These are phyloP conservation scores for Dolichotis patagonum DNA, from an alignment of 2,113 vertebrate species.

Conservation along the genomic window DNA sequence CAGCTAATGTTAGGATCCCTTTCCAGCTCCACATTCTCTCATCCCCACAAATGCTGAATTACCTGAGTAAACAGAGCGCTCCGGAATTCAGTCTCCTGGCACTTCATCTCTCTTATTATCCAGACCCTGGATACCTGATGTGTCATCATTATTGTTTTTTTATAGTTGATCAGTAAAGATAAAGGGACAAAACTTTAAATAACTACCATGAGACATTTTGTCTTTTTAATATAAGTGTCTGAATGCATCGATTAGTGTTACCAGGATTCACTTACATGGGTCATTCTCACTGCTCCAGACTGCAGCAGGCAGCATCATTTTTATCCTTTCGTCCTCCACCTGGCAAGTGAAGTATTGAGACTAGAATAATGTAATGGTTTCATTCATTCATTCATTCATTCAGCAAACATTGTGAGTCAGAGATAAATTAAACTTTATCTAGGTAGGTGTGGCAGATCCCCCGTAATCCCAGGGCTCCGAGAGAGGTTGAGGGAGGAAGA, in stretches of 20 bases:
- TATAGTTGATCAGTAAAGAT: not conserved
- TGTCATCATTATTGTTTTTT: not conserved
- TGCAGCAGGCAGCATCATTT: fast-evolving
- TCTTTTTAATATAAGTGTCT: not conserved
- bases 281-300: not conserved
- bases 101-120: not conserved
- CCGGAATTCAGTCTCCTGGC: not conserved
- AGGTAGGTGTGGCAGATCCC: not conserved
- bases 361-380: not conserved
- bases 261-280: not conserved
- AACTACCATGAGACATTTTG: not conserved
- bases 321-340: not conserved
- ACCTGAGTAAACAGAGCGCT: not conserved
- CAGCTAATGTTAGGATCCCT: not conserved
- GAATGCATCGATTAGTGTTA: not conserved
- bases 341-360: not conserved
- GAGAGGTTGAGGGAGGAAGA: not conserved
- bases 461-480: not conserved
- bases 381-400: not conserved
- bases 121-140: not conserved
- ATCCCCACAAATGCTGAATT: not conserved
- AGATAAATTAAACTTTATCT: not conserved
- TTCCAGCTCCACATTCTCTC: not conserved
- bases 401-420: not conserved
- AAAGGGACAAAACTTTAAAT: not conserved